These are phyloP conservation scores for Coryphaenoides rupestris DNA, from an alignment of 2,113 vertebrate species.

Conservation along the genomic window DNA sequence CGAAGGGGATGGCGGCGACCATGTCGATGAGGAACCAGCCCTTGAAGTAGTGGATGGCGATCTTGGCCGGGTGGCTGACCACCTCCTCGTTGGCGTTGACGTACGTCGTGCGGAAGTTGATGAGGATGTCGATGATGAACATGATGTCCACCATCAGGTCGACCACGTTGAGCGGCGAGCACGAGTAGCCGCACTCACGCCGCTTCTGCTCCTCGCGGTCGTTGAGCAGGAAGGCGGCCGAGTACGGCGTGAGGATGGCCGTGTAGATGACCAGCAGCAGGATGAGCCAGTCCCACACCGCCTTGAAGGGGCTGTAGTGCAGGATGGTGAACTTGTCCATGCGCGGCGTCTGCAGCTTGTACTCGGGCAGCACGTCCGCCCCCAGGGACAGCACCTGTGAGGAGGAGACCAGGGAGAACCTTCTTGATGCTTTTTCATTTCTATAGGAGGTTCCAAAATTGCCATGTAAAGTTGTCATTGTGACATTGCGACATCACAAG, in stretches of 20 bases:
- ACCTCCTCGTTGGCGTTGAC: slow-evolving; percentile 98
- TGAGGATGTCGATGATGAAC: slow-evolving; percentile 99
- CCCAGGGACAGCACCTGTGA: slow-evolving; percentile 95
- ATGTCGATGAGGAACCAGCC: slow-evolving; percentile 99
- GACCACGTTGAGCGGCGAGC: slow-evolving; percentile 94
- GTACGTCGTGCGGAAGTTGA: slow-evolving; percentile 98
- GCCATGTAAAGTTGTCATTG: too few species aligned
- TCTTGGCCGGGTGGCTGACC: slow-evolving; percentile 96
- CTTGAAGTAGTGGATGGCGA: slow-evolving; percentile 99
- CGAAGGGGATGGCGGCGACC: slow-evolving; percentile 99
- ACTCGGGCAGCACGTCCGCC: slow-evolving; percentile 95
- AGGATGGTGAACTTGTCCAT: slow-evolving; percentile 98
- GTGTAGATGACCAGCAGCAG: slow-evolving; percentile 96
- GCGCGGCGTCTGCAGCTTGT: slow-evolving; percentile 95
- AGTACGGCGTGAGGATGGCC: slow-evolving; percentile 96
- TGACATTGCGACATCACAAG: too few species aligned
- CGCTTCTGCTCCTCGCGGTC: slow-evolving; percentile 91
- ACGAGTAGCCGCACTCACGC: slow-evolving; percentile 94
- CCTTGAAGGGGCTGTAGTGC: slow-evolving; percentile 98
- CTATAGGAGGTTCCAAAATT: too few species aligned
- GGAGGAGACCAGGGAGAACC: slow-evolving; percentile 16
- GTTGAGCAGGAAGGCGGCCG: slow-evolving; percentile 96
- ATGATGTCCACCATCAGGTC: slow-evolving; percentile 99
- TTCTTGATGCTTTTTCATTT: too few species aligned
- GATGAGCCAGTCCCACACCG: slow-evolving; percentile 98